A percentile compares a stretch with the other conserved stretches of the same genome.
These are phyloP conservation scores for Mormyrus hasselquistii DNA, from an alignment of 2,797 vertebrate genomes.

Conservation along the genomic window DNA sequence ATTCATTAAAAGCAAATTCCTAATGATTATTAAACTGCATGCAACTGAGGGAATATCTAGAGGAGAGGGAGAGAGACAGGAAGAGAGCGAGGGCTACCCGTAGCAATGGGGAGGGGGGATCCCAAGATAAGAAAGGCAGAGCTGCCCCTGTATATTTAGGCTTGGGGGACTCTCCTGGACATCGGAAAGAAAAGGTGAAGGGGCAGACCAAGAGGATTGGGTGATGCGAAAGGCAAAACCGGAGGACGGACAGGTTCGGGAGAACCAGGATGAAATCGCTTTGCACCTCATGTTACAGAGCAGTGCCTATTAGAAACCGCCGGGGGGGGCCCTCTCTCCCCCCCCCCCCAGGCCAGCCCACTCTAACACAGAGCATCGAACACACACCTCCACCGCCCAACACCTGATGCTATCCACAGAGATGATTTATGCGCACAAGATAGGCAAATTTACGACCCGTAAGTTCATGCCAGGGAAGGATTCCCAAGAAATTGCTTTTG, in stretches of 20 bases:
- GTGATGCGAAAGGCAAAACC: neutral
- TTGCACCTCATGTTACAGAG: neutral
- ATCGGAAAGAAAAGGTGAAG: neutral
- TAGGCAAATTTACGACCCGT: constrained; percentile 65
- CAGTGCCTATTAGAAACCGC: neutral
- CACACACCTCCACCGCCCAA: constrained; percentile 47
- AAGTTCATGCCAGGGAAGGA: constrained; percentile 53
- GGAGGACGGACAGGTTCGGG: neutral
- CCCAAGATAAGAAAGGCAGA: neutral
- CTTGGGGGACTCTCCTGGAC: neutral
- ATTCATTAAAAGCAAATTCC: constrained; percentile 59
- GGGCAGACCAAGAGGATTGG: neutral
- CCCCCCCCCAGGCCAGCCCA: neutral
- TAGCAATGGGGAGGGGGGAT: neutral
- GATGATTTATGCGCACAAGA: constrained; percentile 65
- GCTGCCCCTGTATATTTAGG: neutral
- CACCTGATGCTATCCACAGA: constrained; percentile 65
- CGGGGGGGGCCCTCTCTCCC: neutral
- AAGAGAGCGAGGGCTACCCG: too few relatives aligned
- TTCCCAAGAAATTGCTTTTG: constrained; percentile 65
- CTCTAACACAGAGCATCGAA: constrained; percentile 14
- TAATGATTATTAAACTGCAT: constrained; percentile 66
- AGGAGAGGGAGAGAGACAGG: constrained; percentile 31
- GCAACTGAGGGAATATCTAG: constrained; percentile 55
- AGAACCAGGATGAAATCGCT: neutral